A percentile compares a stretch with the other conserved stretches of the same genome.
Conservation (phyloP, 2,797 vertebrate species). For the Danio choprae region DNA sequence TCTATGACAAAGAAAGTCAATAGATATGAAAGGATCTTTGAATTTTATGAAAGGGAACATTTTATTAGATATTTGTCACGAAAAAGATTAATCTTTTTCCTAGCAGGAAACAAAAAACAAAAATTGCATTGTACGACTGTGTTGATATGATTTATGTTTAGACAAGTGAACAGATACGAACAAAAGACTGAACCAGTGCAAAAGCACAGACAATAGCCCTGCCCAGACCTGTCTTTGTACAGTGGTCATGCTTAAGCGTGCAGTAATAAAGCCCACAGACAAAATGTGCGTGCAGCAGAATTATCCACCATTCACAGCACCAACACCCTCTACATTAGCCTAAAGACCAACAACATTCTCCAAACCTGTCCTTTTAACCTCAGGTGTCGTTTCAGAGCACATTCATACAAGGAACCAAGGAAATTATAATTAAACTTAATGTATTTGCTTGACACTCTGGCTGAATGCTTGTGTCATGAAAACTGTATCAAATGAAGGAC, state of each 20-base stretch:
- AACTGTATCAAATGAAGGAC: slow-evolving; percentile 4
- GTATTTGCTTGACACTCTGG: background rate
- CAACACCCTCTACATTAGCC: slow-evolving; percentile 17
- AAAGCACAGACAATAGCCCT: slow-evolving; percentile 49
- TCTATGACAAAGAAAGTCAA: background rate
- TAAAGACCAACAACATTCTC: slow-evolving; percentile 22
- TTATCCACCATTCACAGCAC: slow-evolving; percentile 18
- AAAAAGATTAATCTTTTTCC: slow-evolving; percentile 16
- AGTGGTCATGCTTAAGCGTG: slow-evolving; percentile 36
- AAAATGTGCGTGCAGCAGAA: slow-evolving; percentile 48
- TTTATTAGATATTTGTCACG: slow-evolving; percentile 19
- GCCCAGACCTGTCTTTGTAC: slow-evolving; percentile 53
- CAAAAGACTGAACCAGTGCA: slow-evolving; percentile 43
- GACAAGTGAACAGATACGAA: slow-evolving; percentile 40
- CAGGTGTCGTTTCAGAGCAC: background rate
- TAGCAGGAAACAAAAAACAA: slow-evolving; percentile 43
- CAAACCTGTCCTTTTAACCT: slow-evolving; percentile 43
- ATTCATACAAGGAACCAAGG: background rate
- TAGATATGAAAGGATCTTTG: slow-evolving; percentile 10
- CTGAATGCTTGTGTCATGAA: background rate
- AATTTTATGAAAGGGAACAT: slow-evolving; percentile 2
- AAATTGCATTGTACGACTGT: slow-evolving; percentile 13
- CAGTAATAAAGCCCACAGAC: slow-evolving; percentile 38
- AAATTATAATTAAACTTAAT: slow-evolving; percentile 19
- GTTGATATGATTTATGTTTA: slow-evolving; percentile 41